phyloP scores from a whole-genome alignment of 2,888 invertebrate species.

The Dicyrtomina minuta region DNA sequence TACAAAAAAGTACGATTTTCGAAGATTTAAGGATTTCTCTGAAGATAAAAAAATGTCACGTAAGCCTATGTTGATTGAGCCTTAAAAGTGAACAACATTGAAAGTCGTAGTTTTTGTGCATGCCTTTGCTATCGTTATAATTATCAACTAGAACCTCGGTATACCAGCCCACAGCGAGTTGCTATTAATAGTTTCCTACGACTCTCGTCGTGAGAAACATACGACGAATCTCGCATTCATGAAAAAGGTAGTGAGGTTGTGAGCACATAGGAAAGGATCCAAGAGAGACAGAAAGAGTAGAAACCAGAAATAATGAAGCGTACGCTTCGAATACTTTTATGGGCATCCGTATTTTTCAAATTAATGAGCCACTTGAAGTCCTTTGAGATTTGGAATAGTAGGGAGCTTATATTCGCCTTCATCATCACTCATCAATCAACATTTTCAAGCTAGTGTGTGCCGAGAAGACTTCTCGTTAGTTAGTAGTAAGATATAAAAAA shows the following conservation, averaged over 20 bases:
- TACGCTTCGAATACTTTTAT: slow-evolving; percentile 16
- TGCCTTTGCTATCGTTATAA: too few relatives aligned
- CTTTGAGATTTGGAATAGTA: slow-evolving; percentile 9
- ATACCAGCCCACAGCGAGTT: too few relatives aligned
- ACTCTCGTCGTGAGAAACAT: neutral
- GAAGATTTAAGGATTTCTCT: too few relatives aligned
- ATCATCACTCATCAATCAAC: slow-evolving; percentile 11
- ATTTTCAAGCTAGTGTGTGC: slow-evolving; percentile 13
- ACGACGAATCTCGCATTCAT: neutral
- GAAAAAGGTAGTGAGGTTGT: slow-evolving; percentile 8
- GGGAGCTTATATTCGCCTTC: slow-evolving; percentile 3
- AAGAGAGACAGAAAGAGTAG: slow-evolving; percentile 1
- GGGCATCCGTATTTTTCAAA: slow-evolving; percentile 25
- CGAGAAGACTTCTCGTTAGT: slow-evolving; percentile 9
- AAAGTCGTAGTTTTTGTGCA: too few relatives aligned
- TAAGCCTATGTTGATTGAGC: too few relatives aligned
- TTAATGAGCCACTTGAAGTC: slow-evolving; percentile 36
- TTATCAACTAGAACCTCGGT: too few relatives aligned
- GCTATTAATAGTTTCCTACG: too few relatives aligned
- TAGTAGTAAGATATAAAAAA: neutral
- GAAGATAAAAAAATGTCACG: too few relatives aligned
- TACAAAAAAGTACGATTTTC: too few relatives aligned
- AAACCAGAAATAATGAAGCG: slow-evolving; percentile 22
- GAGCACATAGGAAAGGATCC: slow-evolving; percentile 4
- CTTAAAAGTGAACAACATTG: too few relatives aligned